These are phyloP conservation scores for Leptonema lineaticorne DNA, from an alignment of 1,140 invertebrate species.

Conservation along the genomic window DNA sequence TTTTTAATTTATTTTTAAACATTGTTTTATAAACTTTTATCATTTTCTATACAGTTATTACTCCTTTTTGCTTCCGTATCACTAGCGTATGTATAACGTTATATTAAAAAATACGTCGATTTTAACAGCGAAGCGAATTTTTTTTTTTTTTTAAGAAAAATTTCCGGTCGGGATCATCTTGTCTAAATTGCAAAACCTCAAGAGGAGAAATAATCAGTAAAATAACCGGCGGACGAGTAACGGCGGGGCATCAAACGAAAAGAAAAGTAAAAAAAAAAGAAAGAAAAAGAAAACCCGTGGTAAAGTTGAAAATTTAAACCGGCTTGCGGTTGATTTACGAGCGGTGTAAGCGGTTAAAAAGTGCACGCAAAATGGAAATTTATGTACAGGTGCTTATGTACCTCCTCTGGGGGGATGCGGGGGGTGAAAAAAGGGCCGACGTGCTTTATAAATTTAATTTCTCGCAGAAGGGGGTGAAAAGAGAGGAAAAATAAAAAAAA, in stretches of 20 bases:
- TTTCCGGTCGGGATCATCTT: not conserved
- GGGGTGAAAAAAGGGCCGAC: too few species aligned
- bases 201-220: too few species aligned
- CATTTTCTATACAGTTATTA: too few species aligned
- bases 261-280: not conserved
- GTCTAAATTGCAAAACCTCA: too few species aligned
- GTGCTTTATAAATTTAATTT: constrained; percentile 30
- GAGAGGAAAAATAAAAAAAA: too few species aligned
- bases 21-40: too few species aligned
- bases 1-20: too few species aligned
- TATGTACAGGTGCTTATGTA: constrained; percentile 23
- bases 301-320: constrained; percentile 26
- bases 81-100: too few species aligned
- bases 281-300: not conserved
- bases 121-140: not conserved
- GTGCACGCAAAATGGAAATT: constrained; percentile 29
- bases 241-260: not conserved
- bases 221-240: too few species aligned
- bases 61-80: too few species aligned
- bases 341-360: constrained; percentile 25
- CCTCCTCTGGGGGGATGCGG: too few species aligned
- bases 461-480: not conserved
- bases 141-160: not conserved
- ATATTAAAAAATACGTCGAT: too few species aligned
- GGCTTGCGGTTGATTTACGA: constrained; percentile 26